A percentile compares a stretch with the other conserved stretches of the same genome.
Evolutionary conservation across 2,113 vertebrate species (phyloP).

Genomic region (Pyxicephalus adspersus): DNA sequence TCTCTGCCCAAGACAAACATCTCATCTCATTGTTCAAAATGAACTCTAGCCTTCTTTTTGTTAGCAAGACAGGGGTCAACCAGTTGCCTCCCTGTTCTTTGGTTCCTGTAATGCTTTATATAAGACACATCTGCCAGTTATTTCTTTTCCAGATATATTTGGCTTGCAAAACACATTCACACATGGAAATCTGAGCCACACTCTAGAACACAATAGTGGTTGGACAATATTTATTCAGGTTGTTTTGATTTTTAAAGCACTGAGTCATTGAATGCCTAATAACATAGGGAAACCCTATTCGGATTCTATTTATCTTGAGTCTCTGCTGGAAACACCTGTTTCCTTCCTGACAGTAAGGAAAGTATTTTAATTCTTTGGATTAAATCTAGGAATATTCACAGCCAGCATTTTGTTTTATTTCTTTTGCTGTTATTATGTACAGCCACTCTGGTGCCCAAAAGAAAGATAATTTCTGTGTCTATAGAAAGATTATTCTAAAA

Average conservation of each 20-base stretch:
- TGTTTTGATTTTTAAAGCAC: neutral
- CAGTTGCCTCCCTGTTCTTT: neutral
- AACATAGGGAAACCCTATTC: slow-evolving; percentile 32
- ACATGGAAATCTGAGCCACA: slow-evolving; percentile 18
- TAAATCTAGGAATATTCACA: slow-evolving; percentile 18
- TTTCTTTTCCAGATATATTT: neutral
- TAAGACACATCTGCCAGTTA: neutral
- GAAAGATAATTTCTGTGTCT: too few relatives aligned
- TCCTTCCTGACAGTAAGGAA: slow-evolving; percentile 33
- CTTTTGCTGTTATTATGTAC: too few relatives aligned
- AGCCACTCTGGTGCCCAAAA: too few relatives aligned
- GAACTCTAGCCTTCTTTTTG: neutral
- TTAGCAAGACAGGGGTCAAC: neutral
- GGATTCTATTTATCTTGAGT: slow-evolving; percentile 12
- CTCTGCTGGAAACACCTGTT: slow-evolving; percentile 53
- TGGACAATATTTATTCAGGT: neutral
- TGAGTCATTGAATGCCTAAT: slow-evolving; percentile 8
- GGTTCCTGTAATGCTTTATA: neutral
- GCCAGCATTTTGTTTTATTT: neutral
- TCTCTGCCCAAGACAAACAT: neutral
- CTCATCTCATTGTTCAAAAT: slow-evolving; percentile 6
- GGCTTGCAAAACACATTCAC: slow-evolving; percentile 8
- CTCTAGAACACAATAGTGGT: neutral
- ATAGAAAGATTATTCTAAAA: too few relatives aligned
- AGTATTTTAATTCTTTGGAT: slow-evolving; percentile 16